phyloP scores from a whole-genome alignment of 2,797 vertebrate species.

The Salarias fasciatus region DNA sequence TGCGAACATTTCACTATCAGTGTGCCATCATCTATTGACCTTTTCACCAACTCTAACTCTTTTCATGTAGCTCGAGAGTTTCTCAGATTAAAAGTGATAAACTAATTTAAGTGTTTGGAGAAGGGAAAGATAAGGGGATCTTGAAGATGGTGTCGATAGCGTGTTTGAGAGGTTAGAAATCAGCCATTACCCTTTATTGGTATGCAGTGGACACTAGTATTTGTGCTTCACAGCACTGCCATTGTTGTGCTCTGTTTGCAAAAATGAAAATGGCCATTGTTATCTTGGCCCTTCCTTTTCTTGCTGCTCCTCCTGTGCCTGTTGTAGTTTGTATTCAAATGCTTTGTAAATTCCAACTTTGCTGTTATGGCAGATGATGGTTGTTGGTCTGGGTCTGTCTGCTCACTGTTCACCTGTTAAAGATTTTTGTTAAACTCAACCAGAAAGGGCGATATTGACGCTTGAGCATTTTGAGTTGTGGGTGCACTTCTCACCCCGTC shows the following conservation, averaged over 20 bases:
- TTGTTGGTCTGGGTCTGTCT: neutral
- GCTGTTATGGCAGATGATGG: neutral
- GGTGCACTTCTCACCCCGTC: neutral
- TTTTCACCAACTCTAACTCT: slow-evolving; percentile 7
- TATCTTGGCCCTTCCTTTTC: neutral
- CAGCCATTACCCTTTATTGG: neutral
- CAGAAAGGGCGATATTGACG: neutral
- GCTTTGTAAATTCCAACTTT: neutral
- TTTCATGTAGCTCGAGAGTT: neutral
- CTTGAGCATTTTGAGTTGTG: neutral
- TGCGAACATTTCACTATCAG: slow-evolving; percentile 10
- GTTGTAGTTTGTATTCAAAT: neutral
- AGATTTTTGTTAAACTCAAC: neutral
- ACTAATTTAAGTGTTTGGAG: neutral
- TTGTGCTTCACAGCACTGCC: slow-evolving; percentile 8
- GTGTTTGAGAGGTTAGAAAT: neutral
- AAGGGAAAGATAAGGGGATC: neutral
- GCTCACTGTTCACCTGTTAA: neutral
- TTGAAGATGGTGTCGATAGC: neutral
- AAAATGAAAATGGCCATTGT: slow-evolving; percentile 30
- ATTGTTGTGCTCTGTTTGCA: slow-evolving; percentile 12
- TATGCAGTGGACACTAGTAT: neutral
- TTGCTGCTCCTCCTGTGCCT: neutral
- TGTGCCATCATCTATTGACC: slow-evolving; percentile 8
- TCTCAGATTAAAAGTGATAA: neutral